phyloP scores from a whole-genome alignment of 2,888 invertebrate genomes.

The Epinotia ramella region DNA sequence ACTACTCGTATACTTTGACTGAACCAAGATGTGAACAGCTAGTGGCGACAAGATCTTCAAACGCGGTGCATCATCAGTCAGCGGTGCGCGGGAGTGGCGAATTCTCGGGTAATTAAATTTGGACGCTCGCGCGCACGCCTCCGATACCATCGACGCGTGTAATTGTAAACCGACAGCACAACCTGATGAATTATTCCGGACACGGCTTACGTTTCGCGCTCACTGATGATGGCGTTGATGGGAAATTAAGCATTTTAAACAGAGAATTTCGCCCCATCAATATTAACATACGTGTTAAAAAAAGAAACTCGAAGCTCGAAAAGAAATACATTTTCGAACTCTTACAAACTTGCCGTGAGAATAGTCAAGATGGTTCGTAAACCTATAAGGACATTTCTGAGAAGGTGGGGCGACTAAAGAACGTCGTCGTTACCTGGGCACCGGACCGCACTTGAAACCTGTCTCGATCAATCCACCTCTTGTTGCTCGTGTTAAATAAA shows the following conservation, averaged over 20 bases:
- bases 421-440: slow-evolving; percentile 72
- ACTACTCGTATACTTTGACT: neutral
- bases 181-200: slow-evolving; percentile 62
- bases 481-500: slow-evolving; percentile 84
- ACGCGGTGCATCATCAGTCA: slow-evolving; percentile 49
- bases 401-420: slow-evolving; percentile 77
- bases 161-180: slow-evolving; percentile 59
- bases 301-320: slow-evolving; percentile 19
- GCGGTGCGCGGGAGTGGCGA: slow-evolving; percentile 62
- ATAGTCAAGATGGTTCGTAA: slow-evolving; percentile 41
- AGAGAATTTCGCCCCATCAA: slow-evolving; percentile 50
- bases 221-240: slow-evolving; percentile 53
- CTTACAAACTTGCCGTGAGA: slow-evolving; percentile 35
- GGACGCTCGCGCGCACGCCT: slow-evolving; percentile 59
- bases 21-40: slow-evolving; percentile 10
- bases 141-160: slow-evolving; percentile 69
- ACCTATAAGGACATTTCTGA: slow-evolving; percentile 76
- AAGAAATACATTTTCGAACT: slow-evolving; percentile 30
- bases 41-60: slow-evolving; percentile 45
- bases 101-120: slow-evolving; percentile 77
- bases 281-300: slow-evolving; percentile 9
- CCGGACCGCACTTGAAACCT: slow-evolving; percentile 83
- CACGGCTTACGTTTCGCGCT: slow-evolving; percentile 54
- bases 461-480: slow-evolving; percentile 83
- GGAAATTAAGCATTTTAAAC: slow-evolving; percentile 55